Evolutionary conservation across 2,113 vertebrate species (phyloP).

Genomic region (Balaenoptera acutorostrata): DNA sequence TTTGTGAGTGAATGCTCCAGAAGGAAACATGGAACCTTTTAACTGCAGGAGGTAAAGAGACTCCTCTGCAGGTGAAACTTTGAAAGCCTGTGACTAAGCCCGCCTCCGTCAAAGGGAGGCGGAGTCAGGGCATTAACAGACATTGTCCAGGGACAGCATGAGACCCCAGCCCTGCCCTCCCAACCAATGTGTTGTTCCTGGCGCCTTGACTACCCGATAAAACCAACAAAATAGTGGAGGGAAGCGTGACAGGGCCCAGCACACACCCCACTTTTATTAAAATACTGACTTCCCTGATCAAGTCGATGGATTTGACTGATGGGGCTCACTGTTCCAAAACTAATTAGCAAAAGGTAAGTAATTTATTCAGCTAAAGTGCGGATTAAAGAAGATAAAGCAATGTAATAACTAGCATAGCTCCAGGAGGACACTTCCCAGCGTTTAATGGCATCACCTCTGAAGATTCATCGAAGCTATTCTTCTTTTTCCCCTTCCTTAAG

Average conservation of each 20-base stretch:
- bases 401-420: not conserved
- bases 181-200: not conserved
- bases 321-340: not conserved
- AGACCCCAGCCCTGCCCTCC: not conserved
- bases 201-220: conserved; percentile 33
- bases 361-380: not conserved
- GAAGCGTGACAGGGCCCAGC: not conserved
- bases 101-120: not conserved
- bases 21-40: conserved; percentile 64
- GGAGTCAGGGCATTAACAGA: conserved; percentile 27
- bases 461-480: not conserved
- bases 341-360: conserved; percentile 49
- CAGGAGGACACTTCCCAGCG: not conserved
- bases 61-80: conserved; percentile 71
- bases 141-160: conserved; percentile 57
- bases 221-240: not conserved
- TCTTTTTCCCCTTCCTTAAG: not conserved
- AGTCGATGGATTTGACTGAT: conserved; percentile 38
- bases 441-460: not conserved
- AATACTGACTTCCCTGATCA: conserved; percentile 18
- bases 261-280: conserved; percentile 41
- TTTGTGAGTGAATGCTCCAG: conserved; percentile 44
- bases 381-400: conserved; percentile 11
- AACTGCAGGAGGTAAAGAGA: conserved; percentile 27
- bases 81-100: conserved; percentile 22